These are phyloP conservation scores for Trichomycterus rosablanca DNA, from an alignment of 2,113 vertebrate genomes.

Conservation along the genomic window DNA sequence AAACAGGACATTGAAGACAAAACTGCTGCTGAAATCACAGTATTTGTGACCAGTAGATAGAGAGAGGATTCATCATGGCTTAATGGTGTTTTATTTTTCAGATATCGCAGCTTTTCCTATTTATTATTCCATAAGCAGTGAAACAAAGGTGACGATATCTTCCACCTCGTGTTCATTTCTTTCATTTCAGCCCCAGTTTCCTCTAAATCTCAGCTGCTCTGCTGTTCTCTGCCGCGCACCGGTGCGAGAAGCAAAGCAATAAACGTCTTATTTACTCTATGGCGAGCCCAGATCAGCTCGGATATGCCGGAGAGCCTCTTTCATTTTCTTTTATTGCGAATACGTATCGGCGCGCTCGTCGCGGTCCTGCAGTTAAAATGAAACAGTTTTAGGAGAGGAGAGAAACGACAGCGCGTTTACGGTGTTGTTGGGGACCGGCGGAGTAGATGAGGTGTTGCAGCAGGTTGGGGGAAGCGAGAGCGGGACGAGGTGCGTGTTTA, in stretches of 20 bases:
- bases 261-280: conserved; percentile 67
- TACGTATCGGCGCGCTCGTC: not conserved
- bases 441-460: no score
- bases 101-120: not conserved
- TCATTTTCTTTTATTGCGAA: conserved; percentile 36
- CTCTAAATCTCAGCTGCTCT: conserved; percentile 46
- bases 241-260: conserved; percentile 61
- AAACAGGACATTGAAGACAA: no score
- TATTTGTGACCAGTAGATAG: no score
- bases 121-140: conserved; percentile 1
- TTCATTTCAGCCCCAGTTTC: conserved; percentile 47
- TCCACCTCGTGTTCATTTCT: conserved; percentile 35
- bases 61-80: no score
- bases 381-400: conserved; percentile 3
- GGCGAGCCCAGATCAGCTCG: conserved; percentile 39
- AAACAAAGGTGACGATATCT: conserved; percentile 1
- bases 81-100: no score
- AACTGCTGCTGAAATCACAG: no score
- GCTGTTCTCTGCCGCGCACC: conserved; percentile 61
- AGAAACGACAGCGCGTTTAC: not conserved
- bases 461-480: not conserved
- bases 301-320: conserved; percentile 15
- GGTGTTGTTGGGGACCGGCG: not conserved
- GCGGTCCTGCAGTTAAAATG: conserved; percentile 11
- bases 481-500: conserved; percentile 7